Evolutionary conservation across 2,113 vertebrate genomes (phyloP), one percentile per base, ranked within the genome.

Genomic region (Oreochromis aureus): DNA sequence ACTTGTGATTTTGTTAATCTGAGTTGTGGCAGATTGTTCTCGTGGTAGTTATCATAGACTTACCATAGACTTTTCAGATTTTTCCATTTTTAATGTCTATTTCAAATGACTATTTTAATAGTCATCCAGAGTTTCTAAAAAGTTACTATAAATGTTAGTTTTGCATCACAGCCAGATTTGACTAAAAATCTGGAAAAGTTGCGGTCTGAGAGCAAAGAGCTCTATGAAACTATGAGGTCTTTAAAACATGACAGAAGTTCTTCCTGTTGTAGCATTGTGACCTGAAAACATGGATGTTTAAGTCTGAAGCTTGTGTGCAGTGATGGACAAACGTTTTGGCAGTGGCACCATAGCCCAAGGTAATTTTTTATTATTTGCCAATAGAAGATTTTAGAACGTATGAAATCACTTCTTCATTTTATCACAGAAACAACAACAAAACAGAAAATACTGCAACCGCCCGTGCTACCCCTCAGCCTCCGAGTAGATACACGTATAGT

Each of bases 61-160:
- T 15, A 71, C 12, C 39, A 71, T 8, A 71, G 36, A 71, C 0
- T 2, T 41, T 71, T 71, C 0, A 0, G 12, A 24, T 15, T 71
- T 71, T 41, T 15, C 0, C 7, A 8, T 69, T 0, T 69, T 3
- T 8, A 41, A 69, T 41, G 19, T 69, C 6, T 22, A 41, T 22
- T 22, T 69, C 34, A 69, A 69, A 41, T 41, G 11, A 41, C 19
- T 22, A 13, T 66, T 66, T n/a, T 36, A 66, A 66, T n/a, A 66
- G 34, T 22, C 0, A 44, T 41, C 36, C 63, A 2, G 11, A 69
- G 12, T 4, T 1, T 69, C 5, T 41, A 15, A 2, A 44, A 41
- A 24, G 66, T 1, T 16, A 2, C n/a, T 16, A 71, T 44, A 3
- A 44, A 71, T 44, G 66, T 24, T 16, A 16, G 4, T 61, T 61